Evolutionary conservation across 2,888 invertebrate genomes (phyloP).

Genomic region (Adela reaumurella): DNA sequence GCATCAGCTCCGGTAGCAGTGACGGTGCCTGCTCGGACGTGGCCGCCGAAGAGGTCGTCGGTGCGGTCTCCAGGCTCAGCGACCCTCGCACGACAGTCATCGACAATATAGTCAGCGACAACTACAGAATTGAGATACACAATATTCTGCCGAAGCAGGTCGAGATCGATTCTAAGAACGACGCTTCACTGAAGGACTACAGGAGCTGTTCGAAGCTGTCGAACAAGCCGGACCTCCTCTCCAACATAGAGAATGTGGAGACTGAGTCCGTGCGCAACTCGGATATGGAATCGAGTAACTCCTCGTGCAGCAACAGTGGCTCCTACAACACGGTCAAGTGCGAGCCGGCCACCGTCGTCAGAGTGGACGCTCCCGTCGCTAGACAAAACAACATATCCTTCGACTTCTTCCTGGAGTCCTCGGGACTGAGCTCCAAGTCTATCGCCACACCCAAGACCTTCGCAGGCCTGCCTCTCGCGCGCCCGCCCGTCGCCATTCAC

Average conservation of each 20-base stretch:
- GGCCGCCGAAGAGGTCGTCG: constrained; percentile 29
- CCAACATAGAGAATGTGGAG: constrained; percentile 55
- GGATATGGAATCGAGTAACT: constrained; percentile 63
- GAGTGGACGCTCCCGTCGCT: constrained; percentile 22
- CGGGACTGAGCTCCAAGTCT: constrained; percentile 76
- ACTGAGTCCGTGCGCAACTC: constrained; percentile 62
- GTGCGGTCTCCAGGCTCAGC: neutral
- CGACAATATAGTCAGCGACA: constrained; percentile 29
- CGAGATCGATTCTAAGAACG: constrained; percentile 23
- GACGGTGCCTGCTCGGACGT: constrained; percentile 44
- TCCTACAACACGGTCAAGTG: constrained; percentile 47
- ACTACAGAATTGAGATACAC: constrained; percentile 18
- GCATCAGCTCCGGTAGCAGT: constrained; percentile 50
- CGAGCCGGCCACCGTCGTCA: constrained; percentile 36
- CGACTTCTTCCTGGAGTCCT: constrained; percentile 74
- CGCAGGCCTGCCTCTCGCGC: constrained; percentile 41
- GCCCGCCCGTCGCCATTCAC: constrained; percentile 68
- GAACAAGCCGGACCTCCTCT: constrained; percentile 52
- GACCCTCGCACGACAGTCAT: constrained; percentile 15
- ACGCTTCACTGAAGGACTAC: too few species aligned
- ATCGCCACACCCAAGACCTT: constrained; percentile 52
- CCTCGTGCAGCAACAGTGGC: constrained; percentile 50
- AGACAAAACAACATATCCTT: constrained; percentile 53
- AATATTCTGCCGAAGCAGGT: constrained; percentile 8
- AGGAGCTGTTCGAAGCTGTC: too few species aligned